Evolutionary conservation across 2,888 invertebrate species (phyloP).

Genomic region (Acleris holmiana): DNA sequence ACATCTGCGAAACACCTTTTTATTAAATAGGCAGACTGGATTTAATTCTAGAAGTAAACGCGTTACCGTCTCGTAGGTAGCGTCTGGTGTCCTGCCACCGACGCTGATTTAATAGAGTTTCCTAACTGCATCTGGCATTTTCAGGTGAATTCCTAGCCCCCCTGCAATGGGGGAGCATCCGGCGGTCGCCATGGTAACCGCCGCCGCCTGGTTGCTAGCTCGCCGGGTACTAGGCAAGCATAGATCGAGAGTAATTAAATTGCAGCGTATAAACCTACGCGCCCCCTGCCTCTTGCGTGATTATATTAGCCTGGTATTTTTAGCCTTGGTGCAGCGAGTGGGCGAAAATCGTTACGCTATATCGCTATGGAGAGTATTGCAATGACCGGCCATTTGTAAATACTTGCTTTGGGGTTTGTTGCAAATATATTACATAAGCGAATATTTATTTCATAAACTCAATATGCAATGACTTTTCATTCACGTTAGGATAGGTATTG

Average conservation of each 20-base stretch:
- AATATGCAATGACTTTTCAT: too few species aligned
- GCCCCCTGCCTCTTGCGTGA: constrained; percentile 10
- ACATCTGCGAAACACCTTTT: too few species aligned
- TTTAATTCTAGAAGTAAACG: neutral
- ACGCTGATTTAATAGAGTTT: constrained; percentile 15
- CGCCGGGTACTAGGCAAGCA: constrained; percentile 20
- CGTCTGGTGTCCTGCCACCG: neutral
- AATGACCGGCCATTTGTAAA: too few species aligned
- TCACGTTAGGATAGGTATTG: too few species aligned
- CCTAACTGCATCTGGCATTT: constrained; percentile 22
- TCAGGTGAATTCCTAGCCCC: constrained; percentile 52
- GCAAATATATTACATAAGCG: too few species aligned
- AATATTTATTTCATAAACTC: too few species aligned
- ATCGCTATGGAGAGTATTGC: too few species aligned
- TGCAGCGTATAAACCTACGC: constrained; percentile 16
- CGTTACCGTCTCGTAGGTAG: neutral
- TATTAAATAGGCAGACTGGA: too few species aligned
- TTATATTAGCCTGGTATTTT: constrained; percentile 16
- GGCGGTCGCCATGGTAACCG: constrained; percentile 75
- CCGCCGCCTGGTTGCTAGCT: constrained; percentile 40
- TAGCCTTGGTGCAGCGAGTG: neutral
- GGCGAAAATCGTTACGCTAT: too few species aligned
- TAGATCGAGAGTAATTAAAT: constrained; percentile 31
- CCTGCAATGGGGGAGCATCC: constrained; percentile 65
- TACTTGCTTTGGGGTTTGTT: too few species aligned